A percentile compares a stretch with the other conserved stretches of the same genome.
Conservation (phyloP, 2,888 invertebrate species). For the Periphyllus acericola region DNA sequence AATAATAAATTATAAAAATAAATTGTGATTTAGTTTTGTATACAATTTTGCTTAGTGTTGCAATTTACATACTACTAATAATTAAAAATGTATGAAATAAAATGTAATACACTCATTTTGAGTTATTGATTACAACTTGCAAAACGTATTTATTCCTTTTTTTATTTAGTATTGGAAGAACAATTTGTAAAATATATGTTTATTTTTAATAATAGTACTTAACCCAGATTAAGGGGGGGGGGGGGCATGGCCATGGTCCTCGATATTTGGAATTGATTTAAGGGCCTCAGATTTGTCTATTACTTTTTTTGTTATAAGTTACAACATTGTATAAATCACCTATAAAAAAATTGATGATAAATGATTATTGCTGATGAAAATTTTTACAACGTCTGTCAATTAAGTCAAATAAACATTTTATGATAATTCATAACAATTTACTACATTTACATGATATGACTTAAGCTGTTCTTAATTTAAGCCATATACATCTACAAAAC, state of each 20-base stretch:
- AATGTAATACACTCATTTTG: not conserved
- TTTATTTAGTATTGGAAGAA: not conserved
- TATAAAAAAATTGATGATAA: not conserved
- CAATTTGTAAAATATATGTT: too few relatives aligned
- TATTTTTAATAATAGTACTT: too few relatives aligned
- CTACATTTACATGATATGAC: too few relatives aligned
- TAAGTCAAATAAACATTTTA: too few relatives aligned
- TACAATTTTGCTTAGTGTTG: not conserved
- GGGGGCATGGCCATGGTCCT: not conserved
- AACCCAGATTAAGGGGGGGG: not conserved
- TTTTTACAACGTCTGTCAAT: too few relatives aligned
- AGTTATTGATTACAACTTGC: not conserved
- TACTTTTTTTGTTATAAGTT: not conserved
- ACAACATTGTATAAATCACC: not conserved
- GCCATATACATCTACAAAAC: too few relatives aligned
- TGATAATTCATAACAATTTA: too few relatives aligned
- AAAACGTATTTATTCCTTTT: not conserved
- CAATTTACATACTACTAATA: not conserved
- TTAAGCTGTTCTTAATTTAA: too few relatives aligned
- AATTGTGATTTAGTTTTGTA: not conserved
- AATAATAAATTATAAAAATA: slow-evolving; percentile 14
- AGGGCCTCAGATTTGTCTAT: not conserved
- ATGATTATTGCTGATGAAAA: too few relatives aligned
- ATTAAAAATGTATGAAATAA: not conserved
- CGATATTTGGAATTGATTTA: not conserved